Base-by-base conservation (phyloP, 92 coral and sea anemone species). In the Meandrina meandrites region DNA sequence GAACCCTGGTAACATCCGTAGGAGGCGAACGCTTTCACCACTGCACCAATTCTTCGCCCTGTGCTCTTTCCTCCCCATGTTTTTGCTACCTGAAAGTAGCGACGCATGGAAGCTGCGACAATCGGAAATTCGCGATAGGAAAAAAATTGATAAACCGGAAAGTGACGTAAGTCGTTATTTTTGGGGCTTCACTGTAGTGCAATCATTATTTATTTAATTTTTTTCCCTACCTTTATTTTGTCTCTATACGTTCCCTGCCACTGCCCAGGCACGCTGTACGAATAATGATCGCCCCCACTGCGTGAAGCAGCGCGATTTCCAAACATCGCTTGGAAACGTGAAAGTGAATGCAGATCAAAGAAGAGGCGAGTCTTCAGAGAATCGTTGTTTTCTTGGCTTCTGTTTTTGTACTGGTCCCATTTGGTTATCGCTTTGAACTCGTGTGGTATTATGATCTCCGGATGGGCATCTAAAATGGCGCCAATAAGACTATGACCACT, bases 211-310 rank as follows among this genome's bases (percentile, higher is more conserved):
- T n/a, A 8, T 62, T n/a, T n/a, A 14, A 58, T 24, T 80, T 80
- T 0, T 54, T 58, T 21, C 13, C 54, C 1, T 37, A 84, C 81
- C 87, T 73, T 53, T 50, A 84, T 30, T n/a, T 54, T 84, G 15
- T 51, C 73, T 75, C 36, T 73, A 47, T 53, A 84, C 19, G 80
- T 22, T 37, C 87, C 87, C 47, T 84, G 87, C 87, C 87, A 84
- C 35, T 56, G 68, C 0, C 87, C 87, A 24, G 80, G 69, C 16
- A 84, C 81, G 18, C 74, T 21, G 14, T 84, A 84, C 1, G 40
- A 17, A 58, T 73, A 58, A 12, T 9, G 27, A 13, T 10, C 2
- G 8, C 16, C 16, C 0, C 17, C 15, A 21, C 1, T 2, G 9
- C 24, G 13, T 0, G 47, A 67, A 34, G 53, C 47, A 1, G 85